Base-by-base conservation (phyloP, 2,113 vertebrate genomes). In the Neolamprologus brichardi region DNA sequence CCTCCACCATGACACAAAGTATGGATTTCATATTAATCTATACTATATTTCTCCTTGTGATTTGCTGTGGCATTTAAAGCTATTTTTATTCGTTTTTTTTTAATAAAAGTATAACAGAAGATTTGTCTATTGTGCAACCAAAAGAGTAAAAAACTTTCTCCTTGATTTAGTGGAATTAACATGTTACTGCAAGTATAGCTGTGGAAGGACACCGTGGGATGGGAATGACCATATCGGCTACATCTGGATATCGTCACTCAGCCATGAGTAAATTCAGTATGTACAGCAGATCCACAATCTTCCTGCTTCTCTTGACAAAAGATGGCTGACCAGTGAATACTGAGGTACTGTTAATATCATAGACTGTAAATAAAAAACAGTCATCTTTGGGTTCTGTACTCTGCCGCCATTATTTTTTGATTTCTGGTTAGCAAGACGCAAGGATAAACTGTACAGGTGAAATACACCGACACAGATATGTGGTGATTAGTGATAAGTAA, bases 1-100 rank as follows among this genome's bases (percentile, higher is more conserved):
- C 84, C 87, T 84, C 87, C 72, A 67, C 78, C 84, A 77, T 70
- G 58, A 87, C 91, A 83, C 84, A 83, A 79, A 75, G 64, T 91
- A 93, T 88, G 83, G 88, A 89, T 91, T 92, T 91, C 91, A 88
- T 83, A 86, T 91, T 89, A 88, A 90, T 89, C 83, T 56, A 25
- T 53, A 23, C 46, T 18, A 53, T 79, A 75, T 87, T 87, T 83
- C 89, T 88, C 49, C 64, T 52, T 7, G 1, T 91, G 85, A 88
- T 88, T 83, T 80, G 41, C 46, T 82, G 58, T 51, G 7, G 14
- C 41, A 56, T 67, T 67, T 87, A 30, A 58, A 83, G 7, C 44
- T 4, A 15, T 85, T 14, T 46, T 8, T 58, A 49, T 53, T 18
- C 2, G 1, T 2, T 53, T 53, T 10, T 72, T 49, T 5, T 0